Base-by-base conservation (phyloP, 2,888 invertebrate species). In the Mythimna impura region DNA sequence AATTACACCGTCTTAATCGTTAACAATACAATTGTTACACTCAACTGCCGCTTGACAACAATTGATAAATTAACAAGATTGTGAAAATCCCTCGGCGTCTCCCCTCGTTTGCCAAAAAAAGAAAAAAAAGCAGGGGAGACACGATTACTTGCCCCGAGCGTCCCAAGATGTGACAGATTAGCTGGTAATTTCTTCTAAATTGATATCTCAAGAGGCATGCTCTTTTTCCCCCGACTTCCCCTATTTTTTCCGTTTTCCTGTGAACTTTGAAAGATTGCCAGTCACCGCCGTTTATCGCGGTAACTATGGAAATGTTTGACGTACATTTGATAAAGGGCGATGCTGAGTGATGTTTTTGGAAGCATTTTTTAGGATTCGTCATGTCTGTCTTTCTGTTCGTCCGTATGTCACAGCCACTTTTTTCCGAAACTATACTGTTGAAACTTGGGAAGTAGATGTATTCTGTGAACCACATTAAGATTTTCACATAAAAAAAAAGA, bases 101-200 rank as follows among this genome's bases (percentile, higher is more conserved):
- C 80, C 81, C 83, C 87, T 85, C 86, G 82, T 90, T 90, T 91
- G 89, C 85, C 84, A 76, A 82, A 82, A 90, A 90, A 89, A 83
- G 88, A 87, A 81, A 85, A 87, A n/a, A 91, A 92, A 91, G 91
- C 88, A 90, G 92, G 94, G 94, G 93, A 93, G 92, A 91, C 90
- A 89, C 88, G 91, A 93, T 94, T 92, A 92, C 89, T 81, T 87
- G 90, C 94, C 92, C 89, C 92, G 83, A 91, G 94, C 93, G 92
- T 89, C 90, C 91, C 90, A 92, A 91, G 91, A 94, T 95, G 95
- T 95, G 96, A 96, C 96, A 96, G 96, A 96, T 96, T 96, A 96
- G 91, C 91, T 91, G 88, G 95, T 96, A 95, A 96, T 96, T 94
- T 94, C 92, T 88, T 86, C 93, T 90, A 95, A 96, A 96, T 96